Evolutionary conservation across 2,888 invertebrate genomes (phyloP).

Genomic region (Odontocolon sp.): DNA sequence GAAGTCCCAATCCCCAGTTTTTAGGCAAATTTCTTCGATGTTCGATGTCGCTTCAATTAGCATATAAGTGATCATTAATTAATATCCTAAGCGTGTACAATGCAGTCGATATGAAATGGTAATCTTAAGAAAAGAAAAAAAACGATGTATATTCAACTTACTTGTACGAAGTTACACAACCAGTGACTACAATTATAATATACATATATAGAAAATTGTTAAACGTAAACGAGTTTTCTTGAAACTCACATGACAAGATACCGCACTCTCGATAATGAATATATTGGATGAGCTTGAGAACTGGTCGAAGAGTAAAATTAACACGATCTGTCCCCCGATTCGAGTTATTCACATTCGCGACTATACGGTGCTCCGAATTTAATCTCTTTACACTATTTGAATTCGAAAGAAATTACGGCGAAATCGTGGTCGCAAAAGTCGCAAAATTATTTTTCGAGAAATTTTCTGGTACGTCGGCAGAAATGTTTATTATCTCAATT

Average conservation of each 20-base stretch:
- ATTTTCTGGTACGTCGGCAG: constrained; percentile 38
- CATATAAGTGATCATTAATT: constrained; percentile 48
- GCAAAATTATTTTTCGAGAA: constrained; percentile 58
- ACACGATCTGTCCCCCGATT: constrained; percentile 27
- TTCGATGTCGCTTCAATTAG: constrained; percentile 74
- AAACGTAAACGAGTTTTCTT: too few species aligned
- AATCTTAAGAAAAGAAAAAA: constrained; percentile 20
- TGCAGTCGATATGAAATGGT: constrained; percentile 23
- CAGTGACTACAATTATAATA: constrained; percentile 24
- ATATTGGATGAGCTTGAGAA: constrained; percentile 3
- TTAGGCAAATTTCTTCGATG: constrained; percentile 70
- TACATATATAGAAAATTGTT: constrained; percentile 34
- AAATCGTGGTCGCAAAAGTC: constrained; percentile 10
- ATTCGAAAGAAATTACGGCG: background rate
- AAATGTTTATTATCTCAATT: constrained; percentile 16
- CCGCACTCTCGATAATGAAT: constrained; percentile 4
- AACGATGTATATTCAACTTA: constrained; percentile 52
- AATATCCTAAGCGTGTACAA: constrained; percentile 32
- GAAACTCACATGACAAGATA: too few species aligned
- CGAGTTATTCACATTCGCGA: constrained; percentile 30
- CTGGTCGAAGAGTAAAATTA: background rate
- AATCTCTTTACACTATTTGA: background rate
- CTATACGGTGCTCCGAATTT: background rate
- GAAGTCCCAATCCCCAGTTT: constrained; percentile 51
- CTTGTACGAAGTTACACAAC: constrained; percentile 42